Base-by-base conservation (phyloP, 2,113 vertebrate species). In the Macrotus californicus region DNA sequence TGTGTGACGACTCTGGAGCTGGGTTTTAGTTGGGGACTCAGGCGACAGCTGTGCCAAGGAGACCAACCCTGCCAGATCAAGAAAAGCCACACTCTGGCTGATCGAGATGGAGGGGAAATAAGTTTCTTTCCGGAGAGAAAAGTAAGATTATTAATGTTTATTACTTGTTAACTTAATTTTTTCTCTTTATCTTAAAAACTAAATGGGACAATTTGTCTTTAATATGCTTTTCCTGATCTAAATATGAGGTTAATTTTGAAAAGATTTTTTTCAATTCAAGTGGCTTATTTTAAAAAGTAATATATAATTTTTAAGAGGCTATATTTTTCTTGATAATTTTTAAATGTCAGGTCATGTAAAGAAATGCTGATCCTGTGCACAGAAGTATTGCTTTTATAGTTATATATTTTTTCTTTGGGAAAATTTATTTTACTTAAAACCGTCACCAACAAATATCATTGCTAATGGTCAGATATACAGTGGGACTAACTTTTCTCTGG, bases 21-120 rank as follows among this genome's bases (percentile, higher is more conserved):
- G 5, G 87, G 11, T 41, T 19, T 13, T 36, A 26, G 10, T 54
- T 54, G 66, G 79, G 21, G 64, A 61, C 41, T 64, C 43, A 12
- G 86, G 46, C 21, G 14, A 82, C 97, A 98, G 97, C 96, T 98
- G 97, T 41, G 15, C 0, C 0, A 46, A 61, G 15, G 34, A 82
- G 43, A 18, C 70, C 22, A 19, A 6, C 7, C 21, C 64, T 64
- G 82, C 48, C 70, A 73, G 61, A 89, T 34, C 29, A 91, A 66
- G 95, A 83, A 72, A 80, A 83, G 80, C 66, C 90, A 92, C 81
- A 87, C 0, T 5, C 48, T 5, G 22, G 19, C 94, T 89, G 90
- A 89, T 46, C 34, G n/a, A 76, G 5, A 69, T 4, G 36, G 79
- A 54, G 61, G 16, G 5, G 11, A 84, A 69, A 84, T 56, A 48